Percentiles rank a stretch among this genome's conserved stretches.
Evolutionary conservation across 2,113 vertebrate species (phyloP).

Genomic region (Geococcyx californianus): DNA sequence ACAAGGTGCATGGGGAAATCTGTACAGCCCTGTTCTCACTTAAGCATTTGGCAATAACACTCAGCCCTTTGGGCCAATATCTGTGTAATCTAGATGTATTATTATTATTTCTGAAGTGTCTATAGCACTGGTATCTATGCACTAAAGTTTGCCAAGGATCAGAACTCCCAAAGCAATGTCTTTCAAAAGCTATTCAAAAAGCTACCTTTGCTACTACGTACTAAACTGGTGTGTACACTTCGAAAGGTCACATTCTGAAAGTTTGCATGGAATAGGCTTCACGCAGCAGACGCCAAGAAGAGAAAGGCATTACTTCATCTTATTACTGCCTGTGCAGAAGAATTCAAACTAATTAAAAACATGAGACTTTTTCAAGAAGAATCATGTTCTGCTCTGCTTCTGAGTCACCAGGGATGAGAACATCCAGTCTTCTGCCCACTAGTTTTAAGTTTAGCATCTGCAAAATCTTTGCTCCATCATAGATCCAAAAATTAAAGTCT

Average conservation of each 20-base stretch:
- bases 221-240: background rate
- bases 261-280: background rate
- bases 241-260: background rate
- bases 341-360: background rate
- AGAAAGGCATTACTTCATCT: background rate
- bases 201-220: background rate
- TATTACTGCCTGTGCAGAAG: background rate
- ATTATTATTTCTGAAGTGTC: constrained; percentile 31
- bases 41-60: constrained; percentile 9
- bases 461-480: background rate
- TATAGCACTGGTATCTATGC: background rate
- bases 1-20: background rate
- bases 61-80: constrained; percentile 3
- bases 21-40: background rate
- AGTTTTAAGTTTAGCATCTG: constrained; percentile 15
- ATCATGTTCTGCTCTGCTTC: constrained; percentile 1
- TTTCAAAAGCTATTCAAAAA: background rate
- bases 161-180: background rate
- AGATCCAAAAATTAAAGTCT: background rate
- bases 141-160: background rate
- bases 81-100: constrained; percentile 24
- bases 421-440: background rate
- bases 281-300: background rate
- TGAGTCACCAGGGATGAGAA: constrained; percentile 4
- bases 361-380: background rate